Base-by-base conservation (phyloP, 2,888 invertebrate species). In the Invenusta paracnida region DNA sequence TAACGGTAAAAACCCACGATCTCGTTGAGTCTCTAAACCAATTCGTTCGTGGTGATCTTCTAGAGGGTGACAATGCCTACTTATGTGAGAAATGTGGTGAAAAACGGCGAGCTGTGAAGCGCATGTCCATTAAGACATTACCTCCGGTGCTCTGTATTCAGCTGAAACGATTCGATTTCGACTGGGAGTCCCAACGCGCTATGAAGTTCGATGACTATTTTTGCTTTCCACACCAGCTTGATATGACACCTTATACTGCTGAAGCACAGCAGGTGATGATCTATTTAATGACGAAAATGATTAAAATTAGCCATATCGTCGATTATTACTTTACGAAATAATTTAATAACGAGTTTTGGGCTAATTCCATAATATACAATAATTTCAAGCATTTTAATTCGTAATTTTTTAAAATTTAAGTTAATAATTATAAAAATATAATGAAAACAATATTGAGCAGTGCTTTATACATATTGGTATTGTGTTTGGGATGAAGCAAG, bases 51-150 rank as follows among this genome's bases (percentile, higher is more conserved):
- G 93, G 92, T 17, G 93, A 93, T 88, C 89, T 93, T 27, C 88
- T 93, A 87, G 93, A 93, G 88, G 93, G 93, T n/a, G 93, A 92
- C 88, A 93, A 93, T 89, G 93, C 93, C 2, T 93, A 93, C 88
- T 92, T 91, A 87, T 93, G 93, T 90, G 93, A 93, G 88, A 92
- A 92, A 87, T 93, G 93, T 90, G 91, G 91, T 31, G 91, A 91
- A 87, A 93, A 93, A 89, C 89, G 29, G 89, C 92, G 92, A 89
- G 91, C 93, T 0, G 90, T 93, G 81, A 93, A 93, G 88, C 89
- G 92, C 85, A 92, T 91, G 88, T 92, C 92, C 87, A 92, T 93
- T 82, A 92, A 92, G 88, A 91, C 90, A 5, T 88, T 93, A 84
- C 93, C 93, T 27, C 91, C 91, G 30, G 90, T 92, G n/a, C 89